phyloP scores from a whole-genome alignment of 2,888 invertebrate species.

The Kuschelorhynchus macadamiae region DNA sequence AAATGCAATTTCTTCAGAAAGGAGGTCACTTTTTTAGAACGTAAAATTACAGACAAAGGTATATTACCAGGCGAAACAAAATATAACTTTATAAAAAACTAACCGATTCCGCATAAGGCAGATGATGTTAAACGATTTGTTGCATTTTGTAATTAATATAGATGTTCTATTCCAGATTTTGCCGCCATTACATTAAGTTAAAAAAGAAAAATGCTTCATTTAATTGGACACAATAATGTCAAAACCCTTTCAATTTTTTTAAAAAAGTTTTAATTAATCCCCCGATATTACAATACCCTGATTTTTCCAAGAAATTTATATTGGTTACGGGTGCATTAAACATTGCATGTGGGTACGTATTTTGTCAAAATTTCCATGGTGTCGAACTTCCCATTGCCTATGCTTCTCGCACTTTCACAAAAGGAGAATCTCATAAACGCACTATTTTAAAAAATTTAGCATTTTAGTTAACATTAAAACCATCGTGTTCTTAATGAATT shows the following conservation, averaged over 20 bases:
- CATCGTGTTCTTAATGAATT: too few relatives aligned
- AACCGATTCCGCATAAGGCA: neutral
- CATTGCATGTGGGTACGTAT: slow-evolving; percentile 6
- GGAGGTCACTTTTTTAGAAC: neutral
- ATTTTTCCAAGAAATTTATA: slow-evolving; percentile 34
- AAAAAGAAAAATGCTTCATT: slow-evolving; percentile 6
- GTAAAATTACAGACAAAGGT: slow-evolving; percentile 9
- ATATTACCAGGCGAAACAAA: slow-evolving; percentile 9
- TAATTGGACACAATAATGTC: slow-evolving; percentile 9
- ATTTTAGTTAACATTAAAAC: too few relatives aligned
- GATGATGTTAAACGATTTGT: slow-evolving; percentile 26
- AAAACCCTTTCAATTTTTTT: slow-evolving; percentile 3
- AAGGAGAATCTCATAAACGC: slow-evolving; percentile 17
- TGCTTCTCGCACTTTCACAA: slow-evolving; percentile 22
- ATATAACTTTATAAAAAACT: slow-evolving; percentile 6
- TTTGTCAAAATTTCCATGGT: slow-evolving; percentile 27
- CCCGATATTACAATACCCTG: slow-evolving; percentile 38
- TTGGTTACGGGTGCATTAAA: slow-evolving; percentile 30
- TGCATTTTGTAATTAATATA: neutral
- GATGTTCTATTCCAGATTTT: neutral
- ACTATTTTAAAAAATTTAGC: neutral
- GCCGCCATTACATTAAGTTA: slow-evolving; percentile 4
- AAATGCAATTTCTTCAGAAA: slow-evolving; percentile 12
- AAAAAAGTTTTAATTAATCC: slow-evolving; percentile 29
- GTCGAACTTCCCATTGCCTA: slow-evolving; percentile 34